phyloP scores from a whole-genome alignment of 2,797 vertebrate species.

The Erethizon dorsatum region DNA sequence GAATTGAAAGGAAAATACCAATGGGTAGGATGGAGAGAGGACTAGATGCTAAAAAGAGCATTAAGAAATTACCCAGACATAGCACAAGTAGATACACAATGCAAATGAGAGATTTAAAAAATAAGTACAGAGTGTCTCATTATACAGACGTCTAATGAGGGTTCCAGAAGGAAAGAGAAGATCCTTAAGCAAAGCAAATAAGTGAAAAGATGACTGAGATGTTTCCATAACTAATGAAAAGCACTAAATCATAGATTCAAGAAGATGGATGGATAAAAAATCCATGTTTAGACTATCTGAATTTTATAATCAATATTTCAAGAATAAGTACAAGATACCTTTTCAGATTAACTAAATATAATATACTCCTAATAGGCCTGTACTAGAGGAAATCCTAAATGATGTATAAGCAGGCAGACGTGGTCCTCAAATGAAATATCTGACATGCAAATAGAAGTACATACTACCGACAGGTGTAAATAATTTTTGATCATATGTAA shows the following conservation, averaged over 20 bases:
- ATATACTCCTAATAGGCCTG: neutral
- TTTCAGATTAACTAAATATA: neutral
- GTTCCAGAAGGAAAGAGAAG: neutral
- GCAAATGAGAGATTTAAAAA: neutral
- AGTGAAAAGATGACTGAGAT: neutral
- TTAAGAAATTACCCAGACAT: neutral
- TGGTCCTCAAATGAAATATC: neutral
- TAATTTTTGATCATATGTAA: neutral
- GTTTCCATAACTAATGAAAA: neutral
- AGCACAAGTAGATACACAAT: neutral
- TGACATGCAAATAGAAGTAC: neutral
- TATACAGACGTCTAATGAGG: neutral
- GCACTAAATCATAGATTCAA: neutral
- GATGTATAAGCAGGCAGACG: neutral
- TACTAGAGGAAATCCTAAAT: neutral
- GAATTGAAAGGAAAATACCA: neutral
- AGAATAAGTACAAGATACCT: neutral
- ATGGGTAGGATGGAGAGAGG: neutral
- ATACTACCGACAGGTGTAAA: neutral
- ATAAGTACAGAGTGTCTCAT: neutral
- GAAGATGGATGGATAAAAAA: neutral
- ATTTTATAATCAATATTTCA: neutral
- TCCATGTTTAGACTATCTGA: neutral
- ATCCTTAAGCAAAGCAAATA: neutral
- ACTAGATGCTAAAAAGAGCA: neutral